phyloP scores from a whole-genome alignment of 2,113 vertebrate species.

The Coptodon rendalli region DNA sequence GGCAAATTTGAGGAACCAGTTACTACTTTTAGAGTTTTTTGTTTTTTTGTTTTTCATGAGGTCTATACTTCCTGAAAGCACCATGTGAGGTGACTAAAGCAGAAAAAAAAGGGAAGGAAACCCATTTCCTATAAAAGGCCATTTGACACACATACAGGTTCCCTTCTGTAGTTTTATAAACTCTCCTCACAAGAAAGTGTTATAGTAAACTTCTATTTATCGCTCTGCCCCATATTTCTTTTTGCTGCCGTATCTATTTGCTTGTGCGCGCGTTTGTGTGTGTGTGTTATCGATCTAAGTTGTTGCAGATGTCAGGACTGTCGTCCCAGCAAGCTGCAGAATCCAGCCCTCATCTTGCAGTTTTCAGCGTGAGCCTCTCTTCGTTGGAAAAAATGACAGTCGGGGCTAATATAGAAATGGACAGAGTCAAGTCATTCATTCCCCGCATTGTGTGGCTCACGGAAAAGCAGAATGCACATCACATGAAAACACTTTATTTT shows the following conservation, averaged over 20 bases:
- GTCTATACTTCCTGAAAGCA: conserved; percentile 4
- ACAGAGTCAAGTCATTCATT: conserved; percentile 6
- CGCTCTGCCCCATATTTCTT: background rate
- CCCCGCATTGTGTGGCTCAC: conserved; percentile 5
- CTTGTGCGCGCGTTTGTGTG: background rate
- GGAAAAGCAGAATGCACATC: conserved; percentile 28
- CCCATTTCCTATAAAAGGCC: conserved; percentile 14
- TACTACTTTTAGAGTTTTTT: background rate
- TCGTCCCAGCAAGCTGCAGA: conserved; percentile 20
- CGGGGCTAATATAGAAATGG: background rate
- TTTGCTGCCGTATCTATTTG: background rate
- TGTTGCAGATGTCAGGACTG: conserved; percentile 45
- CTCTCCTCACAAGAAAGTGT: background rate
- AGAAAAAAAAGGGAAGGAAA: conserved; percentile 6
- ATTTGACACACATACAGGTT: background rate
- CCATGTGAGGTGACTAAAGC: background rate
- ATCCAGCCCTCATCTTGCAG: conserved; percentile 2
- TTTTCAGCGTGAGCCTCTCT: conserved; percentile 15
- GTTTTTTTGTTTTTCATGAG: background rate
- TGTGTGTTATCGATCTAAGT: conserved; percentile 47
- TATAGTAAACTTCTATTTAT: background rate
- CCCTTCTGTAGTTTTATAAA: background rate
- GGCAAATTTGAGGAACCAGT: background rate
- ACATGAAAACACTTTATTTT: conserved; percentile 39
- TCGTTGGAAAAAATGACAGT: conserved; percentile 41